Evolutionary conservation across 2,797 vertebrate genomes (phyloP).

Genomic region (Chelonia mydas): DNA sequence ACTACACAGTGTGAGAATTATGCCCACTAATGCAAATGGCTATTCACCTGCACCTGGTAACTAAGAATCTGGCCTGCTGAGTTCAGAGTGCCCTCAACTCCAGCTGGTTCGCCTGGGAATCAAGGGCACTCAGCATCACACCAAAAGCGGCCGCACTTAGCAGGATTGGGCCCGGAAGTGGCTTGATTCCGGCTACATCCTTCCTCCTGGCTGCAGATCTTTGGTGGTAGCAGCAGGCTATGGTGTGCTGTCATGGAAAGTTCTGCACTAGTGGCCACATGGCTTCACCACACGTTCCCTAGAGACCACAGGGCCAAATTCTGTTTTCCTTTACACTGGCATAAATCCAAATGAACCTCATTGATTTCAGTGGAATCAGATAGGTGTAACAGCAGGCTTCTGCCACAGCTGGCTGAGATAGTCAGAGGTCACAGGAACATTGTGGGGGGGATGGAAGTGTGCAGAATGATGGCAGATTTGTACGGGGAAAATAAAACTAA

Average conservation of each 20-base stretch:
- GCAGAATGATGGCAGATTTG: neutral
- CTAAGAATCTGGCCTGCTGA: neutral
- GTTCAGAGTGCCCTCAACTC: neutral
- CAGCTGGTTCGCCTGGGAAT: neutral
- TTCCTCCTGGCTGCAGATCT: accelerated
- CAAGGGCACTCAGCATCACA: neutral
- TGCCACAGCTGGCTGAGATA: neutral
- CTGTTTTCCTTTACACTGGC: neutral
- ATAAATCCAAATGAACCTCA: neutral
- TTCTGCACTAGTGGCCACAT: neutral
- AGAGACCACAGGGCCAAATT: neutral
- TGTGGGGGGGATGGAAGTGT: neutral
- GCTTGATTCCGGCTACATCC: neutral
- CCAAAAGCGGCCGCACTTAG: neutral
- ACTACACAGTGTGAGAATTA: neutral
- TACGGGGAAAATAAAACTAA: neutral
- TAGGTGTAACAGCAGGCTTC: neutral
- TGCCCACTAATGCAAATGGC: neutral
- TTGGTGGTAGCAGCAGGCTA: neutral
- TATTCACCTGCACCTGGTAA: neutral
- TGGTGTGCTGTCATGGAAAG: accelerated
- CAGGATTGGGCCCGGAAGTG: too few relatives aligned
- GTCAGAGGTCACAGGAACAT: neutral
- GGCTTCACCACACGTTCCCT: neutral
- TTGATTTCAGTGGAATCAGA: neutral